Evolutionary conservation across 2,113 vertebrate genomes (phyloP).

Genomic region (Melanerpes aurifrons): DNA sequence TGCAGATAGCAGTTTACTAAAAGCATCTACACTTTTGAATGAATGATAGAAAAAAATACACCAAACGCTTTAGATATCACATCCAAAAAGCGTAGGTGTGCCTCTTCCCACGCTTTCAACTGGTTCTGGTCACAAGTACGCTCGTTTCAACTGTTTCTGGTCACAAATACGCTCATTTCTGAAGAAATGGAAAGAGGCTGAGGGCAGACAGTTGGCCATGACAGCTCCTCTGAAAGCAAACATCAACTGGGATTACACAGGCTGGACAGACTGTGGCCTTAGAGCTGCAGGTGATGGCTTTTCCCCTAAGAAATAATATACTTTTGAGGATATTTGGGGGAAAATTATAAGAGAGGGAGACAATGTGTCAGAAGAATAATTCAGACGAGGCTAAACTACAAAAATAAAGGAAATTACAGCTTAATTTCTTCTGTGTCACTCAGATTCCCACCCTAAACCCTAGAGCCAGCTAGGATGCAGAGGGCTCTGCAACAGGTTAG

Average conservation of each 20-base stretch:
- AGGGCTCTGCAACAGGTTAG: not conserved
- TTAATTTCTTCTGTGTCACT: not conserved
- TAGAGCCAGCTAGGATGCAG: not conserved
- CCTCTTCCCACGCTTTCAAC: not conserved
- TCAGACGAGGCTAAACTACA: not conserved
- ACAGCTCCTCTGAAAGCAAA: not conserved
- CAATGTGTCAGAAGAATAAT: not conserved
- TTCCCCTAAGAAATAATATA: not conserved
- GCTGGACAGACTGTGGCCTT: accelerated
- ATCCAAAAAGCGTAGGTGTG: not conserved
- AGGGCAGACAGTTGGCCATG: not conserved
- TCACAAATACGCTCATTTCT: not conserved
- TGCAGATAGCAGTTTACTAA: not conserved
- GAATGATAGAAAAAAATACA: not conserved
- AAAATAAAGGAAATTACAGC: not conserved
- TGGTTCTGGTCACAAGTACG: too few relatives aligned
- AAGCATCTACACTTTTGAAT: conserved; percentile 26
- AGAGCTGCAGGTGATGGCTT: accelerated
- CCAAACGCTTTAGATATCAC: not conserved
- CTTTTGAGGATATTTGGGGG: not conserved
- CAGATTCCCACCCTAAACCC: not conserved
- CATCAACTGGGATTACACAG: not conserved
- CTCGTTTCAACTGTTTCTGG: not conserved
- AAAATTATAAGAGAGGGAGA: not conserved
- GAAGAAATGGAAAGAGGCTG: not conserved